These are phyloP conservation scores for Remorina albescens DNA, from an alignment of 2,797 vertebrate species.

Conservation along the genomic window DNA sequence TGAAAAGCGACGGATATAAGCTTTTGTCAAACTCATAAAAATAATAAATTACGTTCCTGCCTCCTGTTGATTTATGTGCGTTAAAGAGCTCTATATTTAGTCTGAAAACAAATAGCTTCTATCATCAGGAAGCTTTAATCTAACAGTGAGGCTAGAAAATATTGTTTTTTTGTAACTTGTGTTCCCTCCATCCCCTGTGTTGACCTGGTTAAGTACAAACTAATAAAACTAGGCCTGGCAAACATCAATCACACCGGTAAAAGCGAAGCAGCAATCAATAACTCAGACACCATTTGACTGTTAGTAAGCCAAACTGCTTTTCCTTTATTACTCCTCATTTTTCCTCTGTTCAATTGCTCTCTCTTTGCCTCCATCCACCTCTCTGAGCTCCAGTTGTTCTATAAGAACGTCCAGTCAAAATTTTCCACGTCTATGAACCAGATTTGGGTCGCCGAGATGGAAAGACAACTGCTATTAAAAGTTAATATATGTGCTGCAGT, in stretches of 20 bases:
- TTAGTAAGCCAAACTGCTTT: conserved; percentile 50
- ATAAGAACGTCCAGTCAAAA: conserved; percentile 24
- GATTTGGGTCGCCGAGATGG: conserved; percentile 21
- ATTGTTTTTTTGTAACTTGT: conserved; percentile 39
- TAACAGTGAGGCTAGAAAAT: conserved; percentile 36
- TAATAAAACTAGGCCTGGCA: conserved; percentile 66
- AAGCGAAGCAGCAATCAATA: conserved; percentile 66
- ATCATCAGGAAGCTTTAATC: conserved; percentile 46
- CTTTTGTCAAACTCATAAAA: background rate
- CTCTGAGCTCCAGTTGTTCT: conserved; percentile 19
- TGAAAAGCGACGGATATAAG: background rate
- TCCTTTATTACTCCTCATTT: background rate
- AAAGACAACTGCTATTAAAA: conserved; percentile 42
- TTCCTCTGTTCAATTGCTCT: conserved; percentile 23
- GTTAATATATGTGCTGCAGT: conserved; percentile 23
- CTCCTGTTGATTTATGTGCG: conserved; percentile 57
- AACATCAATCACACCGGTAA: conserved; percentile 70
- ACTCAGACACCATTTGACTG: conserved; percentile 20
- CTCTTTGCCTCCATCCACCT: conserved; percentile 13
- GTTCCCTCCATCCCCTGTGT: conserved; percentile 24
- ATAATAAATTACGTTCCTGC: conserved; percentile 33
- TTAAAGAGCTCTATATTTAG: conserved; percentile 40
- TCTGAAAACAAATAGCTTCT: conserved; percentile 39
- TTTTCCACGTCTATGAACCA: conserved; percentile 4
- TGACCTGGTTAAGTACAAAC: conserved; percentile 60